Evolutionary conservation across 2,113 vertebrate species (phyloP).

Genomic region (cat (Felis catus)): F.catus_Fca126_mat1.0 CM031420.1:155390001-155390500

Average conservation of each 20-base stretch:
- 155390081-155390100: background rate
- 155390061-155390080: background rate
- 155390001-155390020: background rate
- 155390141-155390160: background rate
- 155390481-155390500: constrained; percentile 10
- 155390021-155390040: background rate
- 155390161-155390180: background rate
- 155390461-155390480: background rate
- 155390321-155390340: background rate
- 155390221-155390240: background rate
- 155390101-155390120: background rate
- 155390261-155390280: background rate
- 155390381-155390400: background rate
- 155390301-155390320: background rate
- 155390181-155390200: background rate
- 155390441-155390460: background rate
- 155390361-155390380: background rate
- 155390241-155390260: background rate
- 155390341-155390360: background rate
- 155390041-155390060: background rate
- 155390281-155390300: background rate
- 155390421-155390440: no score
- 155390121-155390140: background rate
- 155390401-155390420: background rate
- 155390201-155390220: background rate